Conservation (phyloP, 1,140 invertebrate species). For the Phenacoccus solenopsis region DNA sequence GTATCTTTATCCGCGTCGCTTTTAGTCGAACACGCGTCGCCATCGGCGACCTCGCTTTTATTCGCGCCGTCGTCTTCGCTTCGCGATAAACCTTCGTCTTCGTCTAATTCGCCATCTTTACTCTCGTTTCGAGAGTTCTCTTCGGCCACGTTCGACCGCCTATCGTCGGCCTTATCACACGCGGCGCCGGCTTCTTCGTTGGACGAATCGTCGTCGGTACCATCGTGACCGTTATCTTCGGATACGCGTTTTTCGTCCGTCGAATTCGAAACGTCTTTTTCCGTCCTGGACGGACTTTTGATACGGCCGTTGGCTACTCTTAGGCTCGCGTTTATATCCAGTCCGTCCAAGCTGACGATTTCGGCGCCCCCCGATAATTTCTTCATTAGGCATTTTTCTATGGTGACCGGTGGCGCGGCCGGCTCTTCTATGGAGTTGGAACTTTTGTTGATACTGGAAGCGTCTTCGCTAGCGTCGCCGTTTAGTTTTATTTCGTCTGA, state of each 20-base stretch:
- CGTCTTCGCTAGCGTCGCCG: background rate
- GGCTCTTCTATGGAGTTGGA: too few relatives aligned
- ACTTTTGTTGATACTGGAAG: too few relatives aligned
- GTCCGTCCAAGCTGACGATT: background rate
- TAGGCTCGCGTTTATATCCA: background rate
- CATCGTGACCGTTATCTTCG: too few relatives aligned
- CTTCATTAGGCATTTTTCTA: background rate
- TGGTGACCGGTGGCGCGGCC: too few relatives aligned
- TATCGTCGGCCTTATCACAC: too few relatives aligned
- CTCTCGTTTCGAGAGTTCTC: background rate
- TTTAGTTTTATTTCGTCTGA: background rate
- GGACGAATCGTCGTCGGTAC: too few relatives aligned
- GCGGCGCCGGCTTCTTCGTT: too few relatives aligned
- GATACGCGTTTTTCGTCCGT: too few relatives aligned
- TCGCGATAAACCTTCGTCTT: slow-evolving; percentile 18
- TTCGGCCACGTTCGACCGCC: background rate
- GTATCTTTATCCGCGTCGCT: too few relatives aligned
- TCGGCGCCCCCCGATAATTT: background rate
- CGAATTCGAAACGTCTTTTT: too few relatives aligned
- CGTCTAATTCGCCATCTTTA: slow-evolving; percentile 23
- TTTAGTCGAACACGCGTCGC: too few relatives aligned
- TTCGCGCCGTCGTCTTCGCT: slow-evolving; percentile 9
- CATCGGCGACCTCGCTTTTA: slow-evolving; percentile 19
- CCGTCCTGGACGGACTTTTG: too few relatives aligned
- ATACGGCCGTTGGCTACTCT: background rate